These are phyloP conservation scores for Microctonus aethiopoides DNA, from an alignment of 2,888 invertebrate species.

Conservation along the genomic window DNA sequence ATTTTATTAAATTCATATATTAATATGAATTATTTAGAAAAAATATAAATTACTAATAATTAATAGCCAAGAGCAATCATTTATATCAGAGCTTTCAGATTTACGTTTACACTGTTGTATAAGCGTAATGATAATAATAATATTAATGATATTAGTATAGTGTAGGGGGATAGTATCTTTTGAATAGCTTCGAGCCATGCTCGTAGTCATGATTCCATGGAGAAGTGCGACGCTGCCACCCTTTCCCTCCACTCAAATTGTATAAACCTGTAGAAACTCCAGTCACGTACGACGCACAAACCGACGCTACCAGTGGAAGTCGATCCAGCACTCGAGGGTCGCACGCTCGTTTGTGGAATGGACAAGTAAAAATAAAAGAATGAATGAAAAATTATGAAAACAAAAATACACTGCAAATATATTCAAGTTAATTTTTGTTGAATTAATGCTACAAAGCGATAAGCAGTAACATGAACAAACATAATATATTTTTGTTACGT, in stretches of 20 bases:
- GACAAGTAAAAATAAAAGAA: neutral
- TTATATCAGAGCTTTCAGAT: too few species aligned
- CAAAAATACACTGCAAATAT: neutral
- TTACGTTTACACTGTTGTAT: neutral
- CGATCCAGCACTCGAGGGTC: neutral
- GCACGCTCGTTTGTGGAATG: neutral
- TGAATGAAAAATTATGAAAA: neutral
- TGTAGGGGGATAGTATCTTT: neutral
- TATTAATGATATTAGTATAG: neutral
- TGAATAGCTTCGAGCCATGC: neutral
- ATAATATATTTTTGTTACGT: too few species aligned
- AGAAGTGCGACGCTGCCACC: neutral
- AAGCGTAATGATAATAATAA: neutral
- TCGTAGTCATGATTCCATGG: conserved; percentile 21
- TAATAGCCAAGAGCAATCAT: neutral
- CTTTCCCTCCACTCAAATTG: neutral
- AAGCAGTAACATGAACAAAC: too few species aligned
- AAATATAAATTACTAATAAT: neutral
- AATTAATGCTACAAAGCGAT: conserved; percentile 32
- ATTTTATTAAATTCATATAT: too few species aligned
- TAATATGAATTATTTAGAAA: too few species aligned
- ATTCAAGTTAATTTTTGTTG: conserved; percentile 26
- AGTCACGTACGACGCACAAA: conserved; percentile 43
- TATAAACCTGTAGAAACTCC: conserved; percentile 40
- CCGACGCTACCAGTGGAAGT: conserved; percentile 12